A percentile compares a stretch with the other conserved stretches of the same genome.
phyloP scores from a whole-genome alignment of 30 jellyfish, hydroid and myxozoan species.

The Hydractinia symbiolongicarpus region DNA sequence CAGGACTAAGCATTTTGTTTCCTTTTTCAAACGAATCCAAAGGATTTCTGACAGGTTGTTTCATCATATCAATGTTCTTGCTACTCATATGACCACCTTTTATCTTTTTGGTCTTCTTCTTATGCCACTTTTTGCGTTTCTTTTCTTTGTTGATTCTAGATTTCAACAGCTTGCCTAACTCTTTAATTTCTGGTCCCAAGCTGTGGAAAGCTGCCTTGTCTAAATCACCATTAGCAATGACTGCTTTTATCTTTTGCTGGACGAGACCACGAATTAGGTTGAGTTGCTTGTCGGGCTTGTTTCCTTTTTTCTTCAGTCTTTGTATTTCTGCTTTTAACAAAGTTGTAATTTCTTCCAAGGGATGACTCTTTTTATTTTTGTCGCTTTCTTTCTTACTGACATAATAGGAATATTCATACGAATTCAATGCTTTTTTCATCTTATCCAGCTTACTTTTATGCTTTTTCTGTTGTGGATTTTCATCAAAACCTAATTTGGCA shows the following conservation, averaged over 20 bases:
- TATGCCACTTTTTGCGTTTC: conserved; percentile 9
- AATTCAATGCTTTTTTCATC: not conserved
- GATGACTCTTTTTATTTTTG: conserved; percentile 47
- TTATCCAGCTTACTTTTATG: not conserved
- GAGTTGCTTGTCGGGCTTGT: conserved; percentile 21
- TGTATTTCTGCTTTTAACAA: conserved; percentile 75
- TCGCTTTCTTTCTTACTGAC: not conserved
- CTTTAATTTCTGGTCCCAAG: conserved; percentile 28
- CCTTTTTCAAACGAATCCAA: not conserved
- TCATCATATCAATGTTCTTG: conserved; percentile 4
- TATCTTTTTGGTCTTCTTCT: not conserved
- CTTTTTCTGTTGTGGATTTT: not conserved
- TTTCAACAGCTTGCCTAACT: conserved; percentile 31
- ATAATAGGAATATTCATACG: not conserved
- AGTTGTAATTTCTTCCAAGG: conserved; percentile 68
- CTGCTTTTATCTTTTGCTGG: conserved; percentile 52
- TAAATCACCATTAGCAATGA: conserved; percentile 61
- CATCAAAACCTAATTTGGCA: conserved; percentile 31
- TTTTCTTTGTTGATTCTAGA: conserved; percentile 38
- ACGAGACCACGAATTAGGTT: conserved; percentile 22
- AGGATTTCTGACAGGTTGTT: not conserved
- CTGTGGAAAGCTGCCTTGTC: conserved; percentile 59
- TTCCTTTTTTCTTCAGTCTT: conserved; percentile 28
- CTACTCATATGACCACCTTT: not conserved
- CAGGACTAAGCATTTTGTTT: not conserved